Conservation (phyloP, 2,113 vertebrate genomes). For the Mesembrinibis cayennensis region DNA sequence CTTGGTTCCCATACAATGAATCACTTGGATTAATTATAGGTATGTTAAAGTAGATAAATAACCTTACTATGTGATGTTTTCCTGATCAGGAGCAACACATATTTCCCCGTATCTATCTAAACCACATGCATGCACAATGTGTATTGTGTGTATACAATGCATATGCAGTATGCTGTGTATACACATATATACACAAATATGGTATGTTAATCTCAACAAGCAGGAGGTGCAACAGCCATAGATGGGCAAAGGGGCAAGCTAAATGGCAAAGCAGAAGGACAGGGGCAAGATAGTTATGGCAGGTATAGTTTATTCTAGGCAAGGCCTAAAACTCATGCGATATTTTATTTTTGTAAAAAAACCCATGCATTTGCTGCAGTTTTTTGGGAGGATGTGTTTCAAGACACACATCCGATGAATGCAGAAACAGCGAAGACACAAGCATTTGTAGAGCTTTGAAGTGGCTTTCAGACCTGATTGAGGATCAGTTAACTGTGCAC, state of each 20-base stretch:
- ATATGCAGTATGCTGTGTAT: background rate
- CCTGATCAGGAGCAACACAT: background rate
- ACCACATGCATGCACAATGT: accelerated
- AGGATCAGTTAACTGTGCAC: background rate
- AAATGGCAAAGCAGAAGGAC: background rate
- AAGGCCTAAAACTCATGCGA: background rate
- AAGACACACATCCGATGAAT: background rate
- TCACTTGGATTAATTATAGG: background rate
- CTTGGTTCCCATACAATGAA: background rate
- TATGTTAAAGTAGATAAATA: background rate
- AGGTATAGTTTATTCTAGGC: background rate
- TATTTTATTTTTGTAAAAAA: background rate
- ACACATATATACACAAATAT: background rate
- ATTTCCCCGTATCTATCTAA: background rate
- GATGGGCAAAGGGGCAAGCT: background rate
- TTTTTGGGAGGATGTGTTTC: background rate
- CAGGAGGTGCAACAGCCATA: background rate
- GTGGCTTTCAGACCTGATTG: background rate
- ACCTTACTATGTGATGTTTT: background rate
- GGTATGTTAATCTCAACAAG: background rate
- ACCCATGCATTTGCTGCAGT: background rate
- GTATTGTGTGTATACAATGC: background rate
- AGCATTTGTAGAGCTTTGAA: background rate
- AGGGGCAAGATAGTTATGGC: background rate
- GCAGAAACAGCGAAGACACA: background rate